Evolutionary conservation across 1,140 invertebrate species (phyloP).

Genomic region (Battus philenor): DNA sequence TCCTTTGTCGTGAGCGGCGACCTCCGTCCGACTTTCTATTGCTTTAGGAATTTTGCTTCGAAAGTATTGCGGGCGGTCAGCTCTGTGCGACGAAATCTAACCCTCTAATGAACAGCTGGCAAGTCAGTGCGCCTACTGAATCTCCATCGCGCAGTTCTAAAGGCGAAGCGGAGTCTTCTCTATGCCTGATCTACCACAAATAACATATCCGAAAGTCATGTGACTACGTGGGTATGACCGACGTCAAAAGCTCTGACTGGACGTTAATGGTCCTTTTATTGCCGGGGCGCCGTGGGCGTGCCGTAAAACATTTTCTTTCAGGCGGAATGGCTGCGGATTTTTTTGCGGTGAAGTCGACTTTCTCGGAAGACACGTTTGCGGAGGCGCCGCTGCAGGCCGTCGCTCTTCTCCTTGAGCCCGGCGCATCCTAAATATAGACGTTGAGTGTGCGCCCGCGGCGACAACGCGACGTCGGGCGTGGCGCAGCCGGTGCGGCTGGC

Average conservation of each 20-base stretch:
- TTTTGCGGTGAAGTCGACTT: conserved; percentile 44
- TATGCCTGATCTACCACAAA: conserved; percentile 56
- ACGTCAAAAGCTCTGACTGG: conserved; percentile 31
- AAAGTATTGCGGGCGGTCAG: not conserved
- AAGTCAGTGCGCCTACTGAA: too few species aligned
- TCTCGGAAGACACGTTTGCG: conserved; percentile 30
- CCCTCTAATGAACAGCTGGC: too few species aligned
- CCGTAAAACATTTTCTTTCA: conserved; percentile 56
- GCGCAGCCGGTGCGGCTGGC: conserved; percentile 14
- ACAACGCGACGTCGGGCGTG: conserved; percentile 26
- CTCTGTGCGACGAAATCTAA: not conserved
- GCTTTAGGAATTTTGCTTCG: not conserved
- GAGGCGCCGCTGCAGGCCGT: conserved; percentile 16
- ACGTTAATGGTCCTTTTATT: conserved; percentile 56
- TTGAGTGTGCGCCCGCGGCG: conserved; percentile 30
- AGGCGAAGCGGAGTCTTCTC: conserved; percentile 7
- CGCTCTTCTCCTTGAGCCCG: conserved; percentile 28
- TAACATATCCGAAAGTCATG: conserved; percentile 33
- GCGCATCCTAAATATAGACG: conserved; percentile 43
- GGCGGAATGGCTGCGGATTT: conserved; percentile 34
- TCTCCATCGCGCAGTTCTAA: too few species aligned
- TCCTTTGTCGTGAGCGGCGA: conserved; percentile 10
- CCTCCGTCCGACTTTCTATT: not conserved
- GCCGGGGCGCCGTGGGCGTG: conserved; percentile 48
- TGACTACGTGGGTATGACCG: conserved; percentile 39